phyloP scores from a whole-genome alignment of 2,797 vertebrate genomes.

The Halcyon leucocephala region DNA sequence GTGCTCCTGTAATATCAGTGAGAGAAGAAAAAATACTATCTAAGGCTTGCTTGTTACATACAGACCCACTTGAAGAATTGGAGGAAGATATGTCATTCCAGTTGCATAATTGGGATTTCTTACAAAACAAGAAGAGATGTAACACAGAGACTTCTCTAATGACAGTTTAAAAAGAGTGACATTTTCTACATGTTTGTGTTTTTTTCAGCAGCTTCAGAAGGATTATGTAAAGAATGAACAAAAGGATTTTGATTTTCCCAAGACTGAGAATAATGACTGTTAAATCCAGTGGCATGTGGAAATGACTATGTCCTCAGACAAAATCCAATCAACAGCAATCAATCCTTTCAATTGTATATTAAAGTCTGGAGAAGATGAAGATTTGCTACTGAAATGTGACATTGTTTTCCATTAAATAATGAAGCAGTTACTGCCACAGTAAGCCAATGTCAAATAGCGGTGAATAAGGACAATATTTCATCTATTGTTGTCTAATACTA shows the following conservation, averaged over 20 bases:
- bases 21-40: not conserved
- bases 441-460: conserved; percentile 41
- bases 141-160: not conserved
- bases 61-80: fast-evolving
- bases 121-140: not conserved
- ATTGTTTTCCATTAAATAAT: conserved; percentile 60
- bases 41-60: not conserved
- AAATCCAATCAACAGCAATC: conserved; percentile 49
- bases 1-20: not conserved
- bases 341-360: conserved; percentile 42
- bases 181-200: not conserved
- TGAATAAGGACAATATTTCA: conserved; percentile 7
- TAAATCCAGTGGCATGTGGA: conserved; percentile 4
- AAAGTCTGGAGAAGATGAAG: conserved; percentile 38
- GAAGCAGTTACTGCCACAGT: conserved; percentile 28
- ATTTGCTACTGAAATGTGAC: not conserved
- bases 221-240: not conserved
- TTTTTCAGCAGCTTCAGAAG: not conserved
- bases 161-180: not conserved
- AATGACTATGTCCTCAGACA: conserved; percentile 3
- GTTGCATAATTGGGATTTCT: not conserved
- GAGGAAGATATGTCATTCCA: not conserved
- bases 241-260: not conserved
- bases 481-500: not conserved
- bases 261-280: not conserved